Conservation (phyloP, 2,888 invertebrate species). For the Lycaena phlaeas region DNA sequence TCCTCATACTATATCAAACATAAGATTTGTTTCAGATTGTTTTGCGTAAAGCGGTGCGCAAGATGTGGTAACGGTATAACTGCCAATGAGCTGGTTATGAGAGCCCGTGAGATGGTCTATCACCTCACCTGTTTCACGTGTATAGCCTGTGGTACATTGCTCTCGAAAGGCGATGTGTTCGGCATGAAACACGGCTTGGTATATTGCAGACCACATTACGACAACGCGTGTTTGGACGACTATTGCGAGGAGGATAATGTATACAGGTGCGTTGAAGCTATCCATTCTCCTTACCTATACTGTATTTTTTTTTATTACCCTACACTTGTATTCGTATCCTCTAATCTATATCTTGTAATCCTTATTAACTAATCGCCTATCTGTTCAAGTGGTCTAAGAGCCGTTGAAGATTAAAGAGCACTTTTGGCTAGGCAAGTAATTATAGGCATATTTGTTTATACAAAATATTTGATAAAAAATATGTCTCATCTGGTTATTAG, state of each 20-base stretch:
- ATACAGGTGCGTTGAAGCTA: slow-evolving; percentile 52
- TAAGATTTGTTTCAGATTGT: slow-evolving; percentile 79
- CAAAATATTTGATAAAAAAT: too few species aligned
- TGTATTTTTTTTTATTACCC: too few species aligned
- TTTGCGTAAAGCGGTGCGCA: slow-evolving; percentile 88
- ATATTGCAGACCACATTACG: slow-evolving; percentile 77
- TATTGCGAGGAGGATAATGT: slow-evolving; percentile 75
- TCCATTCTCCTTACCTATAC: too few species aligned
- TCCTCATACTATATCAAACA: too few species aligned
- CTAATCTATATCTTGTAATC: too few species aligned
- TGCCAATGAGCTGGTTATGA: slow-evolving; percentile 92
- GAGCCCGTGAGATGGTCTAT: slow-evolving; percentile 89
- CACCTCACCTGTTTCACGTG: slow-evolving; percentile 94
- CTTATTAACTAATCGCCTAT: too few species aligned
- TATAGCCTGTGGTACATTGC: slow-evolving; percentile 83
- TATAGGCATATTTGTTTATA: too few species aligned
- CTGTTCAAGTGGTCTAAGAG: too few species aligned
- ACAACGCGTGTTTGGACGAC: slow-evolving; percentile 73
- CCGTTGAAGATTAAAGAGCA: too few species aligned
- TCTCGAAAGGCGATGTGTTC: slow-evolving; percentile 92
- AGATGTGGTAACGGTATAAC: slow-evolving; percentile 89
- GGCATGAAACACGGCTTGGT: slow-evolving; percentile 89
- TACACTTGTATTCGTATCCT: too few species aligned
- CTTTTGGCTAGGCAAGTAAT: too few species aligned
- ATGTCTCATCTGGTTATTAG: too few species aligned